Evolutionary conservation across 2,888 invertebrate species (phyloP).

Genomic region (Trissonchulus sp.): DNA sequence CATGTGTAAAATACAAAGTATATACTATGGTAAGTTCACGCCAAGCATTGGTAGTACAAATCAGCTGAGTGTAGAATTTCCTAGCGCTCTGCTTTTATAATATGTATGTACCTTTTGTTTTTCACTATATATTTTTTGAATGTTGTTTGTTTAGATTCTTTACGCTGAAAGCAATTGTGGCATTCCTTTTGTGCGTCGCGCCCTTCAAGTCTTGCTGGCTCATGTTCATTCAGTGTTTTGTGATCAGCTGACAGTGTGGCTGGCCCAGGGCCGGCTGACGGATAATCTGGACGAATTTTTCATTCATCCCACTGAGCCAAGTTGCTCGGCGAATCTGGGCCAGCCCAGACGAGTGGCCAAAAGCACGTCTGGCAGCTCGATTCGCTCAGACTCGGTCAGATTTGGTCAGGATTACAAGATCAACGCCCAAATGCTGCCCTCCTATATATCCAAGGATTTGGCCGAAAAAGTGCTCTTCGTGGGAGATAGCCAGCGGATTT

Average conservation of each 20-base stretch:
- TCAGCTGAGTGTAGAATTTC: no score
- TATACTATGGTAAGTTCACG: no score
- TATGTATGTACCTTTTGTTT: no score
- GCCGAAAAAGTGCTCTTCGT: background rate
- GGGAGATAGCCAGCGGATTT: slow-evolving; percentile 3
- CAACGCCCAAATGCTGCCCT: background rate
- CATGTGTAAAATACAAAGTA: no score
- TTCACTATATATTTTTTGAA: no score
- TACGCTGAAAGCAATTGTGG: background rate
- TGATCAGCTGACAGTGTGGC: background rate
- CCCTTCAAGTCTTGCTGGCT: background rate
- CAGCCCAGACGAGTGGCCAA: background rate
- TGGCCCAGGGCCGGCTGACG: background rate
- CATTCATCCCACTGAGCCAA: background rate
- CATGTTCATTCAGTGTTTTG: background rate
- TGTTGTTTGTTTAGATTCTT: background rate
- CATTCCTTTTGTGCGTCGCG: background rate
- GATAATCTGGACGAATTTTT: background rate
- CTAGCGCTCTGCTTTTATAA: no score
- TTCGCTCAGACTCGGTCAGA: background rate
- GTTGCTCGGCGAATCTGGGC: background rate
- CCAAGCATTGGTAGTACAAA: no score
- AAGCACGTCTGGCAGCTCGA: background rate
- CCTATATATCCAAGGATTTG: background rate
- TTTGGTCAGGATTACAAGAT: background rate